Evolutionary conservation across 2,888 invertebrate genomes (phyloP), one percentile per base, ranked within the genome.

Genomic region (Dioctria linearis): DNA sequence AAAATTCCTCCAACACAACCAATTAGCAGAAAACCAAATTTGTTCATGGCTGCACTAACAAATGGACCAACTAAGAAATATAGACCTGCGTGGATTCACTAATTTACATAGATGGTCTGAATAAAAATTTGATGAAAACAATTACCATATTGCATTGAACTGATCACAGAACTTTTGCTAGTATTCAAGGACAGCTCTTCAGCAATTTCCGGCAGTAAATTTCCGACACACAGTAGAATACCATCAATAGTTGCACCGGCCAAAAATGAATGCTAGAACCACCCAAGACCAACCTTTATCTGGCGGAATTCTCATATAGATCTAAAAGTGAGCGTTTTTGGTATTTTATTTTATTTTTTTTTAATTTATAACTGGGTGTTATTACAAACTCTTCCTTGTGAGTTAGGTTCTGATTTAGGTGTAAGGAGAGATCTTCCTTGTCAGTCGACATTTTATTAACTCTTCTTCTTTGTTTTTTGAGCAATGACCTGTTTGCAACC

Each of bases 201-300:
- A 8, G 5, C 46, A 46, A 46, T 46, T 2, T 46, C 46, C 1
- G 46, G 46, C 46, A 46, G 2, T 2, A 46, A 46, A 46, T 46
- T 5, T 13, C 97, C 97, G 85, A 96, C 95, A 3, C 96, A 94
- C 89, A 96, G 96, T 67, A 96, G 93, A 84, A 98, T 95, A 9
- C 98, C 98, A 86, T 98, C 98, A n/a, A 98, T 96, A 79, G 98
- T 90, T 69, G 97, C 90, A 88, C 97, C 97, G 88, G 95, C 95
- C 90, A 96, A 90, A 89, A 99, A 97, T 2, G 0, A 96, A 95
- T 0, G 92, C 0, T 4, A 98, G 95, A 78, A 98, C 93, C 67
- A 97, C 91, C 98, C 98, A 98, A 42, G 97, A 98, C 94, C 96
- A 98, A 9, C 98, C 98, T n/a, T 98, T 98, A 86, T 98, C 98